A percentile compares a stretch with the other conserved stretches of the same genome.
Conservation (phyloP, 2,888 invertebrate genomes). For the Chloromyia formosa region DNA sequence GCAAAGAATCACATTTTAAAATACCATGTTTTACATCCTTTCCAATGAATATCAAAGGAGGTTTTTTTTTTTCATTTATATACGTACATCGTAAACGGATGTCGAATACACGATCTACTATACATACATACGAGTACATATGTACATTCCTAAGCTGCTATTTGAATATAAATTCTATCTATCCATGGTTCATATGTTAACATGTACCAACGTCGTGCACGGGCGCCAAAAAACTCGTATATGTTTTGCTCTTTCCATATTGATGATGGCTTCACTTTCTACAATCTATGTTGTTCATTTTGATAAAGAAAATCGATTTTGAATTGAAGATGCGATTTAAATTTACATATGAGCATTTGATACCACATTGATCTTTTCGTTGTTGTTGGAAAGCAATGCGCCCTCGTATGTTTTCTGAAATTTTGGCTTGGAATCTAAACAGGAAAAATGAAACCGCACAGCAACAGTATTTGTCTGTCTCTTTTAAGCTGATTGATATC, state of each 20-base stretch:
- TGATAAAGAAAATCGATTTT: conserved; percentile 25
- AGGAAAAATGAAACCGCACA: background rate
- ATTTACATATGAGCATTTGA: conserved; percentile 20
- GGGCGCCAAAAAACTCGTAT: background rate
- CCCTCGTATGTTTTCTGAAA: background rate
- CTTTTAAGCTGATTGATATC: conserved; percentile 24
- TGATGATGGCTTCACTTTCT: conserved; percentile 6
- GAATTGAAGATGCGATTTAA: conserved; percentile 27
- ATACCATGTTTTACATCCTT: no score
- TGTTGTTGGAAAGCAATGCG: background rate
- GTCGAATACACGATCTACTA: no score
- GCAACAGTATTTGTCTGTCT: conserved; percentile 12
- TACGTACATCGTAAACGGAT: no score
- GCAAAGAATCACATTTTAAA: no score
- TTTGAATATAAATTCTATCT: background rate
- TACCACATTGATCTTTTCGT: background rate
- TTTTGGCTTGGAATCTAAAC: background rate
- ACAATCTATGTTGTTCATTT: background rate
- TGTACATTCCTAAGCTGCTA: background rate
- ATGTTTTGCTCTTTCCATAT: conserved; percentile 7
- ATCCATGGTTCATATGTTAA: background rate
- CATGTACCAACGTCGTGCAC: background rate
- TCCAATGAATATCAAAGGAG: no score
- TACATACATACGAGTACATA: background rate
- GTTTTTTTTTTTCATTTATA: no score